Conservation (phyloP, 1,140 invertebrate genomes). For the Venturia canescens region DNA sequence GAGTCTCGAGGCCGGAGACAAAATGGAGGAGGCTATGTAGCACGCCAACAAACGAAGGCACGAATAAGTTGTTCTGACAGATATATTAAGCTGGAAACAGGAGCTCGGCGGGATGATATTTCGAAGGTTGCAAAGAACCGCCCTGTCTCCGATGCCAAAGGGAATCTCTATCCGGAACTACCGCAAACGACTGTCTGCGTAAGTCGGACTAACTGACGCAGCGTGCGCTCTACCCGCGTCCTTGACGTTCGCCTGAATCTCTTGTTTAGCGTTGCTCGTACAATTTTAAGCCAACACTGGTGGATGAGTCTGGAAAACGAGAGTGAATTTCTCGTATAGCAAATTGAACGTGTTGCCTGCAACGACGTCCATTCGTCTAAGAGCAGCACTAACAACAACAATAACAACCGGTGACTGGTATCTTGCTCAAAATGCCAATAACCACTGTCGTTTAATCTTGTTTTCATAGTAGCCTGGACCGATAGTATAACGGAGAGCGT, state of each 20-base stretch:
- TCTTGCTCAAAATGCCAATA: conserved; percentile 22
- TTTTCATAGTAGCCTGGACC: not conserved
- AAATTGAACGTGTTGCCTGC: not conserved
- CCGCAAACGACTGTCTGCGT: conserved; percentile 9
- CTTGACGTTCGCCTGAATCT: not conserved
- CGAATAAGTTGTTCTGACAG: not conserved
- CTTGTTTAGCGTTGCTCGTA: not conserved
- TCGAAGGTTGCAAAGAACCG: not conserved
- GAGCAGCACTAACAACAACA: not conserved
- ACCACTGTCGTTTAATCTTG: conserved; percentile 19
- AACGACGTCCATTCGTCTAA: not conserved
- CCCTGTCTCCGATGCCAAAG: not conserved
- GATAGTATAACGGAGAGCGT: not conserved
- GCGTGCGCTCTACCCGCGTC: too few species aligned
- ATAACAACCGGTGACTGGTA: not conserved
- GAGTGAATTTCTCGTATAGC: not conserved
- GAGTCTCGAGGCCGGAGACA: not conserved
- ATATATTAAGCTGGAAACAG: conserved; percentile 1
- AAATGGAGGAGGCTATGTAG: conserved; percentile 3
- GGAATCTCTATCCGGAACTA: not conserved
- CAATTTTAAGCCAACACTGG: conserved; percentile 3
- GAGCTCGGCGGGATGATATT: not conserved
- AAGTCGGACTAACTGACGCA: not conserved
- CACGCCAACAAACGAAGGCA: not conserved
- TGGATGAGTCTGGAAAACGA: not conserved